phyloP scores from a whole-genome alignment of 1,140 invertebrate genomes.

The Papilio helenus region DNA sequence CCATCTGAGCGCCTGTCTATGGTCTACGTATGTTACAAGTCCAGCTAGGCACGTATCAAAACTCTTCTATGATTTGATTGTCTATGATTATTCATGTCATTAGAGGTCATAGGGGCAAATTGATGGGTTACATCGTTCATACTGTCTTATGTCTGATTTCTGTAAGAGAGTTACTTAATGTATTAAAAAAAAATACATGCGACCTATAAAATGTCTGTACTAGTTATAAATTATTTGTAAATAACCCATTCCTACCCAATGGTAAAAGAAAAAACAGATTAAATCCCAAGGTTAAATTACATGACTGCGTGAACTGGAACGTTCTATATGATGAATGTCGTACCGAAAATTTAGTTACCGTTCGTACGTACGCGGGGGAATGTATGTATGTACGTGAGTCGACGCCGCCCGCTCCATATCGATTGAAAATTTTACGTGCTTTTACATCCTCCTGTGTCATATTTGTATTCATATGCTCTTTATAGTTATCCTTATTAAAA shows the following conservation, averaged over 20 bases:
- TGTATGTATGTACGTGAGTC: not conserved
- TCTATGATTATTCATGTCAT: not conserved
- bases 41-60: not conserved
- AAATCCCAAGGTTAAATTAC: no score
- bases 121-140: no score
- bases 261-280: no score
- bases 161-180: no score
- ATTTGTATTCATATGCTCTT: constrained; percentile 8
- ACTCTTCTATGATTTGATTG: not conserved
- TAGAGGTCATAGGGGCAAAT: not conserved
- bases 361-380: not conserved
- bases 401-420: constrained; percentile 6
- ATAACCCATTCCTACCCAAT: no score
- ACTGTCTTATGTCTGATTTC: no score
- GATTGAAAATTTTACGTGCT: constrained; percentile 22
- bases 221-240: no score
- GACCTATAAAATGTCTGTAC: no score
- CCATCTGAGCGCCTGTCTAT: not conserved
- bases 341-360: constrained; percentile 13
- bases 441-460: constrained; percentile 18
- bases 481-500: not conserved
- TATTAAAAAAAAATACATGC: no score
- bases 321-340: not conserved
- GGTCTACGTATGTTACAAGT: not conserved
- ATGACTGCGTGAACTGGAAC: not conserved